phyloP scores from a whole-genome alignment of 2,113 vertebrate species.

The Trematocara stigmaticum region DNA sequence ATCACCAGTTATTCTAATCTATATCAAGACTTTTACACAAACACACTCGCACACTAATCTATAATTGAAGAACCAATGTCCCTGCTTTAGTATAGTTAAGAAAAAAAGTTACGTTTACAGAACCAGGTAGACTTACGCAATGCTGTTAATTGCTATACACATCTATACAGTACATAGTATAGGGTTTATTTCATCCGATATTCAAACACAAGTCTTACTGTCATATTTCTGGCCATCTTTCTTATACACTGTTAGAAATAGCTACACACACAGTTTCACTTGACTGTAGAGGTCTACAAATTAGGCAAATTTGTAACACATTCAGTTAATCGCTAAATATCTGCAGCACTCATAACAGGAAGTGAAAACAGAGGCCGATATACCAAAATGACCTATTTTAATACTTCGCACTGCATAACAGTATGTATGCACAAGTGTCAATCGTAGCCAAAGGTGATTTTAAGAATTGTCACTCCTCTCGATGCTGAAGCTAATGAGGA shows the following conservation, averaged over 20 bases:
- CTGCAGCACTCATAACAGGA: not conserved
- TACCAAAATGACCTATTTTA: not conserved
- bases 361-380: not conserved
- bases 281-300: not conserved
- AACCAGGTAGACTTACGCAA: conserved; percentile 11
- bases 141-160: not conserved
- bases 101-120: conserved; percentile 14
- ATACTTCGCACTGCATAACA: not conserved
- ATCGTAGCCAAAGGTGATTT: not conserved
- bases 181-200: not conserved
- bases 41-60: not conserved
- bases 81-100: not conserved
- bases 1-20: not conserved
- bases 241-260: not conserved
- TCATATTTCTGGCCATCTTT: not conserved
- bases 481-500: not conserved
- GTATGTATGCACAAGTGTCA: not conserved
- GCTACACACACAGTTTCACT: not conserved
- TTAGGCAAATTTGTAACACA: not conserved
- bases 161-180: conserved; percentile 2
- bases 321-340: not conserved
- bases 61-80: not conserved
- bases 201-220: not conserved
- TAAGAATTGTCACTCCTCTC: not conserved
- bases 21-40: conserved; percentile 15